phyloP scores from a whole-genome alignment of 35 echinoderm and acorn worm species.

The Ophiothrix spiculata region DNA sequence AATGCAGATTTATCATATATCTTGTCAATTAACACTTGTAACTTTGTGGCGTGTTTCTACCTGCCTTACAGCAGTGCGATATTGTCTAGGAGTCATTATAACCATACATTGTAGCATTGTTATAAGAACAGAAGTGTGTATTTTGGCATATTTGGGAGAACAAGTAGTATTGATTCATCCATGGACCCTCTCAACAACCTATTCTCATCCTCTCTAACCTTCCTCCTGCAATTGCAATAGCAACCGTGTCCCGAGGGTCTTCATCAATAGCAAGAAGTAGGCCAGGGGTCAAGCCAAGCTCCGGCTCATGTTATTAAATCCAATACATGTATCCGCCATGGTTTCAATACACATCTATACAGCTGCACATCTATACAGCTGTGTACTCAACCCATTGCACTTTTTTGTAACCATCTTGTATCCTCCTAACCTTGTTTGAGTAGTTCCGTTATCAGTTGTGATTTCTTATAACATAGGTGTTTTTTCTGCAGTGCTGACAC shows the following conservation, averaged over 20 bases:
- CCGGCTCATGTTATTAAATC: background rate
- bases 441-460: constrained; percentile 10
- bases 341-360: too few relatives aligned
- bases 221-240: background rate
- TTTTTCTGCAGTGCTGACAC: background rate
- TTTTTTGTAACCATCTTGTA: background rate
- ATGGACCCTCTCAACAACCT: background rate
- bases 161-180: background rate
- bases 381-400: background rate
- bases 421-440: background rate
- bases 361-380: background rate
- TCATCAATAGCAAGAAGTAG: constrained; percentile 5
- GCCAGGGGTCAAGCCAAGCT: constrained; percentile 5
- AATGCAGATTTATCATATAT: background rate
- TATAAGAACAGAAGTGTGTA: background rate
- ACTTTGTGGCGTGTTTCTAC: background rate
- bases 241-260: background rate
- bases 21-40: background rate
- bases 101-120: background rate
- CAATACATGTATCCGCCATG: constrained; percentile 1
- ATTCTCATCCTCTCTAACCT: background rate
- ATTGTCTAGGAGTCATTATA: background rate
- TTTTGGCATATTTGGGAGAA: background rate
- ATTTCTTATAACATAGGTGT: constrained; percentile 3
- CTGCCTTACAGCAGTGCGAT: background rate